phyloP scores from a whole-genome alignment of 2,113 vertebrate genomes.

The Anolis sagrei region DNA sequence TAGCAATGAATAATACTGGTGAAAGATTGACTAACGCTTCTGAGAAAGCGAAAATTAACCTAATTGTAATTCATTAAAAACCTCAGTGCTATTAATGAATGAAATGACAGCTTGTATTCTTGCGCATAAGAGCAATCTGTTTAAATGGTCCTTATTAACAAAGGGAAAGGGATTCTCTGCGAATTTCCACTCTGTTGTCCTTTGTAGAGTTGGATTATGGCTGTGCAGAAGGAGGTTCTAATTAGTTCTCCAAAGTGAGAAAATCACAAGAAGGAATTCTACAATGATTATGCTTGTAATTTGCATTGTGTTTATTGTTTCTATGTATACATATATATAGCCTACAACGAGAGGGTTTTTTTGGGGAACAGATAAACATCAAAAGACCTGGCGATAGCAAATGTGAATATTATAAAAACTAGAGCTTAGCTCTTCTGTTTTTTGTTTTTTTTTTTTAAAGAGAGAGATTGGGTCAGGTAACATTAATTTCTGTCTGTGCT shows the following conservation, averaged over 20 bases:
- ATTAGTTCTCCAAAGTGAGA: not conserved
- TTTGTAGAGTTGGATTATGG: not conserved
- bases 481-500: no score
- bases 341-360: no score
- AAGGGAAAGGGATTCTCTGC: not conserved
- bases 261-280: not conserved
- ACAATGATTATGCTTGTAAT: not conserved
- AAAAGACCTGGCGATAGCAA: no score
- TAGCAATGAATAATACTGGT: not conserved
- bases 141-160: not conserved
- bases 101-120: constrained; percentile 44
- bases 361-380: no score
- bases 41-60: constrained; percentile 20
- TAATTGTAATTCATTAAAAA: constrained; percentile 29
- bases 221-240: not conserved
- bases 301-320: not conserved
- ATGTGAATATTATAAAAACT: no score
- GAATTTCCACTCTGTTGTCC: not conserved
- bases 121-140: constrained; percentile 54
- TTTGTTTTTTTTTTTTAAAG: no score
- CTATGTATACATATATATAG: not conserved
- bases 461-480: no score
- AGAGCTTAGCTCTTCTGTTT: no score
- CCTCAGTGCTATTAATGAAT: constrained; percentile 22
- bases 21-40: constrained; percentile 13